Base-by-base conservation (phyloP, 2,888 invertebrate genomes). In the Cephus rjabovi region DNA sequence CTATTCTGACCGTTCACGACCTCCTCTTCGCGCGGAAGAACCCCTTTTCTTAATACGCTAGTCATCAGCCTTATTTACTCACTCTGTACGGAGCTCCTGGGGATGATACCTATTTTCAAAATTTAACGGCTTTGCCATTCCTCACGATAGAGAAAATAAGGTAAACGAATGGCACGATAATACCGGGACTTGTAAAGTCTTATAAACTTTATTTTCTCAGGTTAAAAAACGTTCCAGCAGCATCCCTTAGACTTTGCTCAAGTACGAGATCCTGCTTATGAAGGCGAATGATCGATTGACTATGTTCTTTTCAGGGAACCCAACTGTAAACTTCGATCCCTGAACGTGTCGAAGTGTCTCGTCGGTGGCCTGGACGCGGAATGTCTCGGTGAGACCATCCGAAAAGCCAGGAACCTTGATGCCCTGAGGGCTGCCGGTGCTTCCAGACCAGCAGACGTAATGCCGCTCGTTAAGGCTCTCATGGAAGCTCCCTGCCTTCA, bases 271-370 rank as follows among this genome's bases (percentile, higher is more conserved):
- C 23, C 56, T 56, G 56, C 56, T 56, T 23, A 9, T 2, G 56
- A 23, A 56, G 56, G 23, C 9, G 56, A 56, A 23, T 56, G 56
- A 56, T 56, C 56, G 56, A 56, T 56, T 23, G 6, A 23, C 37
- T 3, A 37, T 75, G 31, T 34, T 56, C 74, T 90, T 56, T 90
- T 90, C 82, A 91, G 93, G 74, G 92, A 93, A 77, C 92, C 93
- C 11, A 92, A 90, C 81, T 93, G 93, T 83, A 93, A 93, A 84
- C 89, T 94, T 79, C 91, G 93, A 84, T 93, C 93, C 80, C 88
- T 94, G 81, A 93, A 94, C 89, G 92, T 94, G 81, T 93, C 93
- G 83, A 93, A 93, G 87, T 93, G 93, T 87, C 92, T 93, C 80
- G 87, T 93, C 84, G 93, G 92, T 81, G 91, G 93, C 75, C 92